Base-by-base conservation (phyloP, 2,113 vertebrate species). In the Callipepla californica region DNA sequence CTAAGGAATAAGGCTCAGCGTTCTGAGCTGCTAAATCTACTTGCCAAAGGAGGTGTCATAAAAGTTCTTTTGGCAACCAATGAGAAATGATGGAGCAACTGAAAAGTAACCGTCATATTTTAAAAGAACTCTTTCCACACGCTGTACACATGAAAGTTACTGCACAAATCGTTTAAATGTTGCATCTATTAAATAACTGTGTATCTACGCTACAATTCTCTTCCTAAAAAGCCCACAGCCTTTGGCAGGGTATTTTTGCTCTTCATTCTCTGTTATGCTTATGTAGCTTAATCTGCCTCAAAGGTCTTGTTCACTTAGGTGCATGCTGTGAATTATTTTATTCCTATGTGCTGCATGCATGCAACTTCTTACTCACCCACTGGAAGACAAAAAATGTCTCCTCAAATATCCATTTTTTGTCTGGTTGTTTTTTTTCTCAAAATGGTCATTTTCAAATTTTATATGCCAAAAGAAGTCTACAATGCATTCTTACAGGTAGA, bases 31-130 rank as follows among this genome's bases (percentile, higher is more conserved):
- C 63, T 93, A 93, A 91, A 80, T 88, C 47, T 78, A 47, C 91
- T 88, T 93, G 85, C 91, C 92, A 94, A 85, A 87, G 87, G 70
- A 77, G 38, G 25, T 93, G 75, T 93, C 79, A 95, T 87, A 92
- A 91, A 95, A 70, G 57, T 67, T 77, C 42, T 73, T 65, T 76
- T 87, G 76, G 36, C 57, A 93, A 69, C 51, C 72, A 82, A 83
- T 67, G 59, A 92, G 70, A 80, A 85, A 81, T 57, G 42, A 57
- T 50, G 67, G 79, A 94, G 80, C 77, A 96, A 96, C 81, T 85
- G 68, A 87, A 92, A 95, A 89, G 85, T 74, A 89, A 87, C 79
- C 25, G 20, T 74, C 6, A 0, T 36, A 83, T 89, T 92, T 68
- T 40, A 59, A 40, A 93, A 89, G 65, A 28, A n/a, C 30, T 74